phyloP scores from a whole-genome alignment of 2,797 vertebrate genomes.

The Chromis chromis region DNA sequence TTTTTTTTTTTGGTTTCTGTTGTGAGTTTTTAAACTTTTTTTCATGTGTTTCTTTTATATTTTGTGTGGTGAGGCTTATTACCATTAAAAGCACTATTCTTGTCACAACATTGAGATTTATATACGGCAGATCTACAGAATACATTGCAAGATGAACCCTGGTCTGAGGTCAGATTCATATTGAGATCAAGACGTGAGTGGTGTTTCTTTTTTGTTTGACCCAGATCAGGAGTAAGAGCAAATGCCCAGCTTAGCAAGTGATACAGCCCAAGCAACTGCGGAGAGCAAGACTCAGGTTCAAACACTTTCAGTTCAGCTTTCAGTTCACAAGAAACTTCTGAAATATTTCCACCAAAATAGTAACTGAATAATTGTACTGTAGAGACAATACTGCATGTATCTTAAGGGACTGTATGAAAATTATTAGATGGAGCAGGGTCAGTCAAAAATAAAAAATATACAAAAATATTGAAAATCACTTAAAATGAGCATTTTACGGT shows the following conservation, averaged over 20 bases:
- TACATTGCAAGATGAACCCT: constrained; percentile 47
- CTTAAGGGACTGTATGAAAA: neutral
- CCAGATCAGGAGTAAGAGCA: constrained; percentile 44
- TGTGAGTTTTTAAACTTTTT: constrained; percentile 24
- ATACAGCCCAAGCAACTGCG: constrained; percentile 64
- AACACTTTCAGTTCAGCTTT: constrained; percentile 52
- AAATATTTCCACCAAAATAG: neutral
- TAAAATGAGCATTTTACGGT: too few species aligned
- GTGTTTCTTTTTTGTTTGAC: constrained; percentile 18
- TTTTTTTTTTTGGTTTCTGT: constrained; percentile 38
- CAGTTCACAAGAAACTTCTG: constrained; percentile 1
- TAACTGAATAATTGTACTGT: neutral
- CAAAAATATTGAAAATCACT: too few species aligned
- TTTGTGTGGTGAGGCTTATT: constrained; percentile 32
- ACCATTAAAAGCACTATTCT: constrained; percentile 48
- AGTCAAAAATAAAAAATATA: too few species aligned
- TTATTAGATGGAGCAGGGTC: neutral
- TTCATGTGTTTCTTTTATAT: constrained; percentile 8
- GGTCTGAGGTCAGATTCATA: constrained; percentile 31
- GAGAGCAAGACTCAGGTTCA: constrained; percentile 45
- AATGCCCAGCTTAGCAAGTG: constrained; percentile 43
- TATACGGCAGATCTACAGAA: constrained; percentile 46
- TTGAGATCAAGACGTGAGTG: constrained; percentile 13
- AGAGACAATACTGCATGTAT: constrained; percentile 1
- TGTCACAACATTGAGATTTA: constrained; percentile 60